Percentiles rank a stretch among this genome's conserved stretches.
Conservation (phyloP, 2,888 invertebrate species). For the Parelbella ahira region DNA sequence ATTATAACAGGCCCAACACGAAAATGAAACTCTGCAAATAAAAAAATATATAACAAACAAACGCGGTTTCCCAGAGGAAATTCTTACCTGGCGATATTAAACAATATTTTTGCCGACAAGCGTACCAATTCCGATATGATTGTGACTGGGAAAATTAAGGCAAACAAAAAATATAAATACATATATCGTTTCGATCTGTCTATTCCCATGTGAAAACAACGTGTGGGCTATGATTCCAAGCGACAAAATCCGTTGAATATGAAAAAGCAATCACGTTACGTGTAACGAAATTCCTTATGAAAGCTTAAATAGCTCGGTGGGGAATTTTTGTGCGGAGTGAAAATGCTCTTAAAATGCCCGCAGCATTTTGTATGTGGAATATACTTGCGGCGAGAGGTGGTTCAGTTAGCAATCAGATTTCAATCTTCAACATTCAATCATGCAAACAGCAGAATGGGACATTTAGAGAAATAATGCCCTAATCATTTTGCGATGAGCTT, state of each 20-base stretch:
- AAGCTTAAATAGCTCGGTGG: conserved; percentile 15
- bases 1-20: background rate
- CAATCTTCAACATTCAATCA: too few relatives aligned
- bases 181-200: conserved; percentile 1
- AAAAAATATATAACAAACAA: background rate
- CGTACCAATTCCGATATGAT: conserved; percentile 1
- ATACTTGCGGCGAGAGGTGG: too few relatives aligned
- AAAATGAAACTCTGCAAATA: conserved; percentile 3
- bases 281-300: conserved; percentile 19
- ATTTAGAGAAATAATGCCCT: too few relatives aligned
- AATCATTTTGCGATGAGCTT: too few relatives aligned
- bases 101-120: background rate
- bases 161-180: conserved; percentile 12
- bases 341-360: background rate
- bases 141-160: conserved; percentile 9
- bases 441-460: too few relatives aligned
- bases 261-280: conserved; percentile 18
- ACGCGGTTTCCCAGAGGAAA: conserved; percentile 2
- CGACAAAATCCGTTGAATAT: conserved; percentile 14
- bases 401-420: too few relatives aligned
- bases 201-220: conserved; percentile 12
- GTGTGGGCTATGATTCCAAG: conserved; percentile 10
- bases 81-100: conserved; percentile 10
- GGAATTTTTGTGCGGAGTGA: conserved; percentile 7
- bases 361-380: too few relatives aligned